A percentile compares a stretch with the other conserved stretches of the same genome.
Evolutionary conservation across 37 sponge, comb jelly and placozoan genomes (phyloP).

Genomic region (Amphimedon queenslandica): DNA sequence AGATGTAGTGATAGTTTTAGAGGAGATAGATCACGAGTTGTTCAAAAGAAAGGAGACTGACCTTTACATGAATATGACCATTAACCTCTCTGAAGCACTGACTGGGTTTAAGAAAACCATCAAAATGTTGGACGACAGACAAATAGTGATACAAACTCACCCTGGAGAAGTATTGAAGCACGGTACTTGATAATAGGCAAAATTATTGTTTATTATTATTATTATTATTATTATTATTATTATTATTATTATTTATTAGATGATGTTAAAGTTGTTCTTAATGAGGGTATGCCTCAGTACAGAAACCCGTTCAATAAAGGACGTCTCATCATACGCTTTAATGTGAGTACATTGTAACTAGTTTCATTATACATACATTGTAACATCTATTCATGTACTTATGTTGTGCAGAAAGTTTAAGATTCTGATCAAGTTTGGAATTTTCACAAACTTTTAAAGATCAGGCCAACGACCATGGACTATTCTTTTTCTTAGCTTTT

Average conservation of each 20-base stretch:
- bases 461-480: background rate
- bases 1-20: conserved; percentile 92
- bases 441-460: background rate
- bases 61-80: conserved; percentile 67
- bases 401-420: background rate
- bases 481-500: background rate
- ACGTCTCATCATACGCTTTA: conserved; percentile 78
- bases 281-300: conserved; percentile 94
- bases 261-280: conserved; percentile 73
- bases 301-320: conserved; percentile 88
- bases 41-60: conserved; percentile 84
- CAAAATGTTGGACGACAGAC: conserved; percentile 78
- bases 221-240: background rate
- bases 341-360: conserved; percentile 50
- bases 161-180: conserved; percentile 92
- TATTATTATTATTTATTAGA: conserved; percentile 32
- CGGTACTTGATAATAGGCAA: conserved; percentile 17
- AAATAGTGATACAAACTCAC: conserved; percentile 69
- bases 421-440: background rate
- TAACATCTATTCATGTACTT: background rate
- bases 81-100: conserved; percentile 78
- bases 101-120: conserved; percentile 86
- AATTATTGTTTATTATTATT: background rate
- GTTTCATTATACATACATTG: background rate
- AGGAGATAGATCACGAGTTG: conserved; percentile 73